Base-by-base conservation (phyloP, 1,140 invertebrate species). In the Calephelis virginiensis region DNA sequence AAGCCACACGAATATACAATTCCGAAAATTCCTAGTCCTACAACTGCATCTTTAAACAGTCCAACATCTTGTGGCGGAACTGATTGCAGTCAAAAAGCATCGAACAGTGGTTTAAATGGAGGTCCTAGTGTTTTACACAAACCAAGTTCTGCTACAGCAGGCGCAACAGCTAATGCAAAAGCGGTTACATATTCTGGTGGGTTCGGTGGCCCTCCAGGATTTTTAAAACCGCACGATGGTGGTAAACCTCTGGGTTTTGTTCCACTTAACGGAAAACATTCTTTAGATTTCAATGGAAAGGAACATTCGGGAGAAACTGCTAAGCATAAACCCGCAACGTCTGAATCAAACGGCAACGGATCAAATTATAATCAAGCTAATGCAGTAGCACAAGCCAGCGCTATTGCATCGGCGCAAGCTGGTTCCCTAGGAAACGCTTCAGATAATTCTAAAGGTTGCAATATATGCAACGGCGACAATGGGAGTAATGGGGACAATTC, bases 141-240 rank as follows among this genome's bases (percentile, higher is more conserved):
- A 56, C 66, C 53, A 56, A 64, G 64, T 49, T 28, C 46, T 13
- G 74, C 71, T 37, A 50, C 38, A 56, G 81, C 81, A 13, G 66
- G 45, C 40, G 67, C 70, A 11, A 56, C 64, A 1, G 82, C 81
- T 28, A 69, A 66, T 59, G 78, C 84, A 49, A 78, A 82, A 63
- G 79, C 83, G n/a, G 74, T 76, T 28, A 72, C 77, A 38, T 90
- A 89, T 60, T 74, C 82, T 43, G 88, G 85, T 40, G 83, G 85
- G 5, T 90, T 90, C 71, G 84, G 85, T 59, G 88, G 88, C 53
- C 88, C 88, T 61, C 78, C 86, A 37, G 88, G 88, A 13, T 66
- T 88, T 14, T 74, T 89, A 13, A 81, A 84, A 75, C 83, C 88
- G 4, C 81, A 73, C 68, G 85, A 89, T 56, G 59, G 74, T 66